Conservation (phyloP, 2,888 invertebrate species). For the Seladonia tumulorum region DNA sequence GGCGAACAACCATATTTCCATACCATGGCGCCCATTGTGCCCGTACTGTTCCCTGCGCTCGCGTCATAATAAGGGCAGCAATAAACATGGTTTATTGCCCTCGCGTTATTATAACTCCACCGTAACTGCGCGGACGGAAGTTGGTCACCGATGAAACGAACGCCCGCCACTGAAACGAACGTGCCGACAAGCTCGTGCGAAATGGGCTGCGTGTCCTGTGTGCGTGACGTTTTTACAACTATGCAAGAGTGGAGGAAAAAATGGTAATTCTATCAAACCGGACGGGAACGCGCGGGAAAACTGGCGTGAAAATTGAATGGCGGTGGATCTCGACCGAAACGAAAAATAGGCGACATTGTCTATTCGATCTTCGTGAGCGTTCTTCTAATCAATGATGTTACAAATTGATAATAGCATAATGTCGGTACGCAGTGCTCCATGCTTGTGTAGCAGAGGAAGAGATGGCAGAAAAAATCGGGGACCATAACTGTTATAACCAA, state of each 20-base stretch:
- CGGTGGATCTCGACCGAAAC: background rate
- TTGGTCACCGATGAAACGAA: conserved; percentile 55
- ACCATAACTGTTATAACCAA: too few species aligned
- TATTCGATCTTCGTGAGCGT: background rate
- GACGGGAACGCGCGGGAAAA: background rate
- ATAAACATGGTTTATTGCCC: conserved; percentile 60
- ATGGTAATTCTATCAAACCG: conserved; percentile 11
- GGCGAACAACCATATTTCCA: conserved; percentile 28
- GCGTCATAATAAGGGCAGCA: conserved; percentile 51
- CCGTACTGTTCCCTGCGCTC: conserved; percentile 17
- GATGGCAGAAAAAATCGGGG: too few species aligned
- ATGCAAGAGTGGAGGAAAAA: conserved; percentile 12
- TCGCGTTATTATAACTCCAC: conserved; percentile 51
- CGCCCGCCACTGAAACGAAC: conserved; percentile 21
- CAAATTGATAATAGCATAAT: background rate
- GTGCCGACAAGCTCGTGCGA: conserved; percentile 15
- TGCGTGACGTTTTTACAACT: background rate
- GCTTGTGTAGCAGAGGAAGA: too few species aligned
- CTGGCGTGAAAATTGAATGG: background rate
- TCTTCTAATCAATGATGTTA: background rate
- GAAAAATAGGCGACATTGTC: background rate
- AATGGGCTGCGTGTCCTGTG: background rate
- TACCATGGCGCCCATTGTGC: conserved; percentile 21
- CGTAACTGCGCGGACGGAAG: conserved; percentile 37
- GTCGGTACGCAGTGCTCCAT: too few species aligned